Conservation (phyloP, 2,888 invertebrate genomes). For the Ecdyonurus torrentis region DNA sequence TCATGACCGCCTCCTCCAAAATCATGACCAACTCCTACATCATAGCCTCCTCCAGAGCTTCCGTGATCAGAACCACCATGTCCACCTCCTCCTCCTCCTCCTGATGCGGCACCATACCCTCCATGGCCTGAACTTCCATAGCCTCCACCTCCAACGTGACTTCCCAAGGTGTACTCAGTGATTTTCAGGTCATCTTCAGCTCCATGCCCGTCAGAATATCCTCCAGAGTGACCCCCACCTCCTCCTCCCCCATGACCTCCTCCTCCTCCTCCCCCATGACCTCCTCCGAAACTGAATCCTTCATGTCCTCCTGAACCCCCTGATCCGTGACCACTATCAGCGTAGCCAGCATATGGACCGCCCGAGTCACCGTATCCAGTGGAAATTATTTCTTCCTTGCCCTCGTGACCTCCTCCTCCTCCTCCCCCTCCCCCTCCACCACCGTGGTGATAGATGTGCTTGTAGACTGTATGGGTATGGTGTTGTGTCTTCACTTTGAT, state of each 20-base stretch:
- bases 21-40: conserved; percentile 15
- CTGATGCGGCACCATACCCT: conserved; percentile 22
- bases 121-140: conserved; percentile 25
- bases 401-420: no score
- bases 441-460: conserved; percentile 44
- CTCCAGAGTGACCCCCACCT: conserved; percentile 12
- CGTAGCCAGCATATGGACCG: background rate
- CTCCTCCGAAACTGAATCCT: conserved; percentile 9
- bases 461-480: conserved; percentile 60
- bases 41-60: conserved; percentile 21
- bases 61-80: conserved; percentile 5
- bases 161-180: background rate
- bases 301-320: conserved; percentile 10
- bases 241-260: conserved; percentile 8
- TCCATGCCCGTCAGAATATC: conserved; percentile 11
- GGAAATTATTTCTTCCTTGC: background rate
- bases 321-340: conserved; percentile 12
- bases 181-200: background rate
- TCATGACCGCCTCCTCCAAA: conserved; percentile 11
- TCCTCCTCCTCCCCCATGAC: conserved; percentile 8
- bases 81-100: conserved; percentile 6
- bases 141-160: background rate
- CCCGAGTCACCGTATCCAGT: background rate
- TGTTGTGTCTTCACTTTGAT: conserved; percentile 58
- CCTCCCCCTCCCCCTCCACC: conserved; percentile 5